phyloP scores from a whole-genome alignment of 92 coral and sea anemone genomes.

The Hydrozoanthus gracilis region DNA sequence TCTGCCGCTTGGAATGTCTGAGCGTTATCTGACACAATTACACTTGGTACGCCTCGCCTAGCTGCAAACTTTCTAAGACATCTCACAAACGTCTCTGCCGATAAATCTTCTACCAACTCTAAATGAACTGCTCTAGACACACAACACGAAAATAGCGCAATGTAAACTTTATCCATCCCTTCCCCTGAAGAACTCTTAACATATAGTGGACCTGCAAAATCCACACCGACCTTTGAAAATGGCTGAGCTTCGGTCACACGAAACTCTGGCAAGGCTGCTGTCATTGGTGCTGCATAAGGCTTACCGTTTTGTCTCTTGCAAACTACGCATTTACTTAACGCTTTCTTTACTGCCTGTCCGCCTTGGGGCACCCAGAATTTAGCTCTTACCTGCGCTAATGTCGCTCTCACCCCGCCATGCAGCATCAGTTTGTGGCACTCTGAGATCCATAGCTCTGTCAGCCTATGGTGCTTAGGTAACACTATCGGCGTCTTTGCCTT shows the following conservation, averaged over 20 bases:
- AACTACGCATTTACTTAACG: conserved; percentile 17
- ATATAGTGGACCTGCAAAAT: conserved; percentile 64
- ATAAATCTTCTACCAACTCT: conserved; percentile 38
- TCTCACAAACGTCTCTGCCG: conserved; percentile 38
- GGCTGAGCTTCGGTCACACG: conserved; percentile 34
- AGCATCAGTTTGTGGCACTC: conserved; percentile 8
- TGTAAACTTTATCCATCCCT: conserved; percentile 41
- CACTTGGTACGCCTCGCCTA: neutral
- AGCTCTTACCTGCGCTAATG: neutral
- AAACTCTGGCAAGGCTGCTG: conserved; percentile 44
- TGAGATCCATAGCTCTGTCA: neutral
- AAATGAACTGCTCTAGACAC: conserved; percentile 46
- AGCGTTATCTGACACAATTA: neutral
- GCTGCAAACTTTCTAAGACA: conserved; percentile 44
- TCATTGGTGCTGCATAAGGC: conserved; percentile 36
- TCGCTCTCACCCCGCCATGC: conserved; percentile 1
- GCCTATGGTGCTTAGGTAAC: conserved; percentile 13
- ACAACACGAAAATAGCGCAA: conserved; percentile 43
- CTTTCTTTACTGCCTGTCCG: conserved; percentile 48
- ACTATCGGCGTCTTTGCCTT: neutral
- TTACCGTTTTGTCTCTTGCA: conserved; percentile 51
- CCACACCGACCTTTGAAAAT: conserved; percentile 59
- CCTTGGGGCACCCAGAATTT: conserved; percentile 43
- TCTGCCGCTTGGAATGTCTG: neutral
- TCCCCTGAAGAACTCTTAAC: conserved; percentile 23